Evolutionary conservation across 2,888 invertebrate species (phyloP).

Genomic region (Tortrix viridana): DNA sequence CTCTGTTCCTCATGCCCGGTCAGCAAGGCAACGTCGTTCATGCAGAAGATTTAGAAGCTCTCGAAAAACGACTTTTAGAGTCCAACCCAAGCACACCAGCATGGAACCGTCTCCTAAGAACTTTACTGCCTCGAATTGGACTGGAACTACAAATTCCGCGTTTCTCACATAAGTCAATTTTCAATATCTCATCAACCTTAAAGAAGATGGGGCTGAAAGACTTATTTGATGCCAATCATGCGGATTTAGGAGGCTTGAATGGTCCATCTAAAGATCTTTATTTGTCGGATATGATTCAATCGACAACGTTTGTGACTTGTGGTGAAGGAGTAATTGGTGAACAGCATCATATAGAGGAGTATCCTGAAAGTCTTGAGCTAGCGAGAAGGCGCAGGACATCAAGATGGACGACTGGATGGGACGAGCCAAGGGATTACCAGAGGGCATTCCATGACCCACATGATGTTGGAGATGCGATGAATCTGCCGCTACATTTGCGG

Average conservation of each 20-base stretch:
- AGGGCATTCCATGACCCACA: conserved; percentile 88
- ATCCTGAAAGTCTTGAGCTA: conserved; percentile 87
- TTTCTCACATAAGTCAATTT: conserved; percentile 92
- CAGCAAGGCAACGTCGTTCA: conserved; percentile 92
- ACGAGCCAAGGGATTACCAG: conserved; percentile 86
- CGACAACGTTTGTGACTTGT: conserved; percentile 93
- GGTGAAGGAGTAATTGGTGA: conserved; percentile 89
- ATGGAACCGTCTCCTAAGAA: conserved; percentile 90
- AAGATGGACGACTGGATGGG: conserved; percentile 78
- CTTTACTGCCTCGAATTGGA: conserved; percentile 89
- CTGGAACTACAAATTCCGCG: conserved; percentile 93
- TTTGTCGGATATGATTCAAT: conserved; percentile 92
- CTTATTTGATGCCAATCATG: conserved; percentile 89
- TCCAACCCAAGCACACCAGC: conserved; percentile 87
- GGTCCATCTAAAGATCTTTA: conserved; percentile 91
- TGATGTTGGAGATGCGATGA: conserved; percentile 77
- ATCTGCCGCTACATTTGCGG: conserved; percentile 87
- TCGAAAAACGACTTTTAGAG: conserved; percentile 88
- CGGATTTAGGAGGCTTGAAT: conserved; percentile 92
- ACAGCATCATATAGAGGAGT: conserved; percentile 91
- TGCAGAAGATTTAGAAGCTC: conserved; percentile 89
- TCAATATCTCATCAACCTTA: conserved; percentile 91
- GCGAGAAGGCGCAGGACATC: conserved; percentile 67
- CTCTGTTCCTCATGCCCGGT: conserved; percentile 93
- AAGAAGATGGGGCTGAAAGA: conserved; percentile 92